These are phyloP conservation scores for Protomyctophum bolini DNA, from an alignment of 2,113 vertebrate genomes.

Conservation along the genomic window DNA sequence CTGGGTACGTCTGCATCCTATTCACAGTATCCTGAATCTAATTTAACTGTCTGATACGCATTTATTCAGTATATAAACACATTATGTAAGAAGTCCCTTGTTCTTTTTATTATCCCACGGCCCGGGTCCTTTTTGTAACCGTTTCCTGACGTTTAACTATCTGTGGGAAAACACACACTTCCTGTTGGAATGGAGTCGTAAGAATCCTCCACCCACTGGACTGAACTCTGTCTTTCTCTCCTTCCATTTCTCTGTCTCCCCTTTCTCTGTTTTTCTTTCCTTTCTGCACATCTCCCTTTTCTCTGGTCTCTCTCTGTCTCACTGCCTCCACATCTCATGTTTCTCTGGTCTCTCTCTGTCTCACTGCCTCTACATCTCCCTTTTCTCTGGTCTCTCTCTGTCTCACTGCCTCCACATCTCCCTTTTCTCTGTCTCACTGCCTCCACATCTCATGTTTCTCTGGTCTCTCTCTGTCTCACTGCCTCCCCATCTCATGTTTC, in stretches of 20 bases:
- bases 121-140: background rate
- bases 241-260: no score
- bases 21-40: no score
- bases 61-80: no score
- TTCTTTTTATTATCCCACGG: background rate
- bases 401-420: no score
- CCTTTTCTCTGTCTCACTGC: no score
- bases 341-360: no score
- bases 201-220: background rate
- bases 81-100: background rate
- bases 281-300: background rate
- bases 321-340: no score
- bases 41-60: no score
- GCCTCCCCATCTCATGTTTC: background rate
- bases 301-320: no score
- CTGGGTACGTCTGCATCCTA: conserved; percentile 82
- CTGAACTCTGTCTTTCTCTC: background rate
- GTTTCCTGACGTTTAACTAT: background rate
- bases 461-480: background rate
- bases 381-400: no score
- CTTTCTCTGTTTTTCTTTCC: background rate
- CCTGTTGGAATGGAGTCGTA: background rate
- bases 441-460: background rate
- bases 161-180: background rate
- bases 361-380: no score